These are phyloP conservation scores for Macroglossus sobrinus DNA, from an alignment of 2,113 vertebrate species.

Conservation along the genomic window DNA sequence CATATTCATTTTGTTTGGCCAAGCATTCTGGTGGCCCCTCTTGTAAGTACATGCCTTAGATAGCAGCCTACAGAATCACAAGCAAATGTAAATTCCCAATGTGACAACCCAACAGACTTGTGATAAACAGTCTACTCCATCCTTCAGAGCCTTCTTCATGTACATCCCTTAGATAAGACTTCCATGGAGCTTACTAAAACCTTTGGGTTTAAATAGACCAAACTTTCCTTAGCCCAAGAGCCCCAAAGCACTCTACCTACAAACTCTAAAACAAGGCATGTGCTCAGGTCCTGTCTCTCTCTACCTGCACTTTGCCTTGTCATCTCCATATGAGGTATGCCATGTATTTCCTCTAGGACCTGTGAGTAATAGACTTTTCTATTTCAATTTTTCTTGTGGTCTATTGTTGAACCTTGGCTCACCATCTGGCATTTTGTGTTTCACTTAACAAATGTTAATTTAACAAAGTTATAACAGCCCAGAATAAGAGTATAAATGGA, in stretches of 20 bases:
- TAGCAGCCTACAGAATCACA: background rate
- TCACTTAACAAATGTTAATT: background rate
- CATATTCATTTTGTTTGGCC: background rate
- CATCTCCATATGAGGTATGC: background rate
- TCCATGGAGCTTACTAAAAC: background rate
- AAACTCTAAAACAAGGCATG: background rate
- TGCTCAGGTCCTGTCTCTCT: background rate
- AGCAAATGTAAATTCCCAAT: background rate
- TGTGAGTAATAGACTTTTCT: background rate
- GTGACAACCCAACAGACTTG: background rate
- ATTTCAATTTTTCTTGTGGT: background rate
- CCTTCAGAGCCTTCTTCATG: background rate
- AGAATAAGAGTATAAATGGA: background rate
- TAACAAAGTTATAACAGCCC: background rate
- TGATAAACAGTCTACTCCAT: background rate
- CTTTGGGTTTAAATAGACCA: background rate
- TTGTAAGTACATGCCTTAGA: background rate
- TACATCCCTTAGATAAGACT: background rate
- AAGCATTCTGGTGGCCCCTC: too few species aligned
- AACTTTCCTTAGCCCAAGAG: background rate
- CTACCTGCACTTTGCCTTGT: background rate
- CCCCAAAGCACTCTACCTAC: background rate
- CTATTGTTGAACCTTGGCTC: background rate
- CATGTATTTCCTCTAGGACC: background rate
- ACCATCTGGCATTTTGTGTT: background rate